Conservation (phyloP, 2,797 vertebrate species). For the Chiroxiphia lanceolata region DNA sequence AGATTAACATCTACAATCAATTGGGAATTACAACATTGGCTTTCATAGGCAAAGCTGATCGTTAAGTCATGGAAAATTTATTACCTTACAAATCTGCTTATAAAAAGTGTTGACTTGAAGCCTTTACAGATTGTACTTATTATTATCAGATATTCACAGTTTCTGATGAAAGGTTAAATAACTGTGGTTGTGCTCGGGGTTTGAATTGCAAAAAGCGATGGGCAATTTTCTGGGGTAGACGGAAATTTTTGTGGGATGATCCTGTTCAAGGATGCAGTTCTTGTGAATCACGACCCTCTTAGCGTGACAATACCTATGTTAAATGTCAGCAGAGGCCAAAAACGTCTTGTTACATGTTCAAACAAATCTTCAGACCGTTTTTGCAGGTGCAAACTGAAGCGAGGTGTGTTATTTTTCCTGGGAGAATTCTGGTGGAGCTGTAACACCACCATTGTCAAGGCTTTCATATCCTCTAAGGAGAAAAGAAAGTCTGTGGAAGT, state of each 20-base stretch:
- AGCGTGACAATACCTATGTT: not conserved
- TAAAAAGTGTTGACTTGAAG: conserved; percentile 56
- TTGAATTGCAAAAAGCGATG: not conserved
- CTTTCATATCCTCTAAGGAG: not conserved
- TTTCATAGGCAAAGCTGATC: conserved; percentile 66
- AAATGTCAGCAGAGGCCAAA: not conserved
- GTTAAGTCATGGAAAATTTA: conserved; percentile 70
- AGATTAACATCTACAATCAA: conserved; percentile 77
- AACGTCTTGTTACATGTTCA: not conserved
- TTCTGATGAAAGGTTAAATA: conserved; percentile 56
- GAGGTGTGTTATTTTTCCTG: not conserved
- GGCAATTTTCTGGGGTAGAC: not conserved
- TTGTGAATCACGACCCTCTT: not conserved
- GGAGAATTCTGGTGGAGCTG: not conserved
- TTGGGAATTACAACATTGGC: conserved; percentile 56
- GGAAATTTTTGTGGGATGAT: not conserved
- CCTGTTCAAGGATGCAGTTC: not conserved
- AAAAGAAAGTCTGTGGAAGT: not conserved
- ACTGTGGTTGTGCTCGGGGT: not conserved
- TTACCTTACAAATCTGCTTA: conserved; percentile 64
- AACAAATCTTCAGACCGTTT: not conserved
- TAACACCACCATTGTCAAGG: not conserved
- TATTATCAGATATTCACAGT: conserved; percentile 25
- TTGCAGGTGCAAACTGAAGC: not conserved
- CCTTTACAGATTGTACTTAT: conserved; percentile 47